phyloP scores from a whole-genome alignment of 2,888 invertebrate genomes.

The Furcula furcula region DNA sequence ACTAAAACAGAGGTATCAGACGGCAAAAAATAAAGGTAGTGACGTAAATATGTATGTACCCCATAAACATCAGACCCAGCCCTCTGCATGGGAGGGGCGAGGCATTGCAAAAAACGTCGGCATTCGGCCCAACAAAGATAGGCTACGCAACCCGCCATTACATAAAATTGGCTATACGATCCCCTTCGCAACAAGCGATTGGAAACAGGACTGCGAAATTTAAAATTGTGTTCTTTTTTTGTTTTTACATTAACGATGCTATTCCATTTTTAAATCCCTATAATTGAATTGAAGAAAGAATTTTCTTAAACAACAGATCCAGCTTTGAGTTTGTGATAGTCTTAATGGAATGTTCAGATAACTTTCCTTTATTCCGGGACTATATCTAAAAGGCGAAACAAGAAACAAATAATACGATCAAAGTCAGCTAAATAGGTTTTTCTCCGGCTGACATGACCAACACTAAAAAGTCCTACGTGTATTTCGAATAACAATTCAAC shows the following conservation, averaged over 20 bases:
- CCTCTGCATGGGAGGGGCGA: slow-evolving; percentile 58
- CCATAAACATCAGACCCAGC: slow-evolving; percentile 49
- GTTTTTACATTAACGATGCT: slow-evolving; percentile 20
- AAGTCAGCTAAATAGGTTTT: slow-evolving; percentile 78
- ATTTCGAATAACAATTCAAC: slow-evolving; percentile 20
- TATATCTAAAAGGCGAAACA: slow-evolving; percentile 55
- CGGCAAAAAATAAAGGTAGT: slow-evolving; percentile 20
- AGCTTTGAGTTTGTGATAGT: slow-evolving; percentile 6
- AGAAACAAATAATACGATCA: slow-evolving; percentile 77
- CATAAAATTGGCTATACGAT: slow-evolving; percentile 70
- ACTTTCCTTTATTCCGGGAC: slow-evolving; percentile 36
- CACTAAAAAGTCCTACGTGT: slow-evolving; percentile 33
- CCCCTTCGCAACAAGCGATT: slow-evolving; percentile 47
- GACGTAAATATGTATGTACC: slow-evolving; percentile 34
- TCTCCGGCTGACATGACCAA: slow-evolving; percentile 44
- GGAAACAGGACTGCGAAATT: slow-evolving; percentile 44
- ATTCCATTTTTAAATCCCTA: slow-evolving; percentile 8
- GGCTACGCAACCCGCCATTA: slow-evolving; percentile 75
- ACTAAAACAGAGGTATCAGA: slow-evolving; percentile 8
- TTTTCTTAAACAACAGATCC: slow-evolving; percentile 2
- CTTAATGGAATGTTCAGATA: slow-evolving; percentile 25
- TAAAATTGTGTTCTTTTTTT: slow-evolving; percentile 44
- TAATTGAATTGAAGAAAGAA: slow-evolving; percentile 11
- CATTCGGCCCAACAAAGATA: slow-evolving; percentile 69
- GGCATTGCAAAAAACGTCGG: slow-evolving; percentile 71